phyloP scores from a whole-genome alignment of 2,888 invertebrate genomes.

The Leucophenga montana region DNA sequence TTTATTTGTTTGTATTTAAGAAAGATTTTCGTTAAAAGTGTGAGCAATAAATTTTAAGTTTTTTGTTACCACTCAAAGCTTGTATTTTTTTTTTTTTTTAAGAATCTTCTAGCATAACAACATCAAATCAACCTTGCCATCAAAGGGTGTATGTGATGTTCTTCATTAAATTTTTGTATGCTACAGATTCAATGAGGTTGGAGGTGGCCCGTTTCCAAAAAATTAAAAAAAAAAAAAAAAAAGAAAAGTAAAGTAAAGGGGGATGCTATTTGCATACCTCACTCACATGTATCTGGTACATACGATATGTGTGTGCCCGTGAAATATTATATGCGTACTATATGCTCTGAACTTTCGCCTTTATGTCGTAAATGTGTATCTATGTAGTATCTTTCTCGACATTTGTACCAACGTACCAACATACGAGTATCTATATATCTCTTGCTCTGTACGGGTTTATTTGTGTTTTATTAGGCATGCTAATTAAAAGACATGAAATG shows the following conservation, averaged over 20 bases:
- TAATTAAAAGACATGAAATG: slow-evolving; percentile 68
- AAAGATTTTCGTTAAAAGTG: too few relatives aligned
- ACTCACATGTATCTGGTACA: background rate
- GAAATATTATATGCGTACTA: background rate
- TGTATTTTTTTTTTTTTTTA: too few relatives aligned
- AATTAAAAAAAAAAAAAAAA: too few relatives aligned
- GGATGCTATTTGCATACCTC: slow-evolving; percentile 18
- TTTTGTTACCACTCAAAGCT: too few relatives aligned
- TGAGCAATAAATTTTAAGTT: too few relatives aligned
- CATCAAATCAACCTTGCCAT: too few relatives aligned
- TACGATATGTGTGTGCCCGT: background rate
- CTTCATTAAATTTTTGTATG: too few relatives aligned
- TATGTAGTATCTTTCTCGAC: background rate
- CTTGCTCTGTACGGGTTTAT: slow-evolving; percentile 8
- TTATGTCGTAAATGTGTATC: too few relatives aligned
- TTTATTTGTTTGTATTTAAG: too few relatives aligned
- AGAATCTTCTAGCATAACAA: too few relatives aligned
- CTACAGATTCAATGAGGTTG: background rate
- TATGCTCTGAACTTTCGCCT: too few relatives aligned
- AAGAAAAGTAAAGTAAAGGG: background rate
- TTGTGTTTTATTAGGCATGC: slow-evolving; percentile 66
- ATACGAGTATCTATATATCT: background rate
- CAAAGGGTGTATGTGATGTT: too few relatives aligned
- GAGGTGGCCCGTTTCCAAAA: background rate
- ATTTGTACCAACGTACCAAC: background rate